Conservation (phyloP, 2,113 vertebrate species). For the Lontra canadensis region DNA sequence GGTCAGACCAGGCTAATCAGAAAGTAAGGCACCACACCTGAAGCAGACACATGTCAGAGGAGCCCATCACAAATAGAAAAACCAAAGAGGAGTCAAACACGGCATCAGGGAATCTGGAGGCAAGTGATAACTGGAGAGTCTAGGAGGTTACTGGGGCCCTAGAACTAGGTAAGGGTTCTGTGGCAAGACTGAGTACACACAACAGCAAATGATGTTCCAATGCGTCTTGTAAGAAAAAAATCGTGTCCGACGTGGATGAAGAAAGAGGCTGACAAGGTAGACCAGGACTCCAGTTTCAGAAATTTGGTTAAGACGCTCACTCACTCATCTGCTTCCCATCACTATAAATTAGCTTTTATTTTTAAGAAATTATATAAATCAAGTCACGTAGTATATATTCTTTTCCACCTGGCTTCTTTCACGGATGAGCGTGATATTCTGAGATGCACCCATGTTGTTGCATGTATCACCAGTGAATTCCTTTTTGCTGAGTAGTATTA, state of each 20-base stretch:
- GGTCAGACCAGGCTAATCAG: background rate
- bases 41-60: background rate
- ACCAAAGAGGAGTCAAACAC: background rate
- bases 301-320: background rate
- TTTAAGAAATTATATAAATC: background rate
- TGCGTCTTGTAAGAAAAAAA: background rate
- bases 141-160: background rate
- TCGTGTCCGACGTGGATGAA: background rate
- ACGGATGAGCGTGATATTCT: background rate
- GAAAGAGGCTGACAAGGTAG: background rate
- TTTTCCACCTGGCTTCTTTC: background rate
- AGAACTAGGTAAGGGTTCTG: background rate
- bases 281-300: background rate
- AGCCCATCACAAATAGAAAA: background rate
- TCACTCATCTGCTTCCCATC: background rate
- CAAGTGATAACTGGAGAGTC: background rate
- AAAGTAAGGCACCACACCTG: background rate
- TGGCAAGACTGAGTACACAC: background rate
- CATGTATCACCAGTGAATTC: background rate
- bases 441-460: background rate
- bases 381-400: background rate
- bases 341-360: background rate
- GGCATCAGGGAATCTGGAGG: background rate
- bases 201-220: background rate
- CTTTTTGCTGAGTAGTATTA: background rate